These are phyloP conservation scores for Troilus luridus DNA, from an alignment of 2,888 invertebrate species.

Conservation along the genomic window DNA sequence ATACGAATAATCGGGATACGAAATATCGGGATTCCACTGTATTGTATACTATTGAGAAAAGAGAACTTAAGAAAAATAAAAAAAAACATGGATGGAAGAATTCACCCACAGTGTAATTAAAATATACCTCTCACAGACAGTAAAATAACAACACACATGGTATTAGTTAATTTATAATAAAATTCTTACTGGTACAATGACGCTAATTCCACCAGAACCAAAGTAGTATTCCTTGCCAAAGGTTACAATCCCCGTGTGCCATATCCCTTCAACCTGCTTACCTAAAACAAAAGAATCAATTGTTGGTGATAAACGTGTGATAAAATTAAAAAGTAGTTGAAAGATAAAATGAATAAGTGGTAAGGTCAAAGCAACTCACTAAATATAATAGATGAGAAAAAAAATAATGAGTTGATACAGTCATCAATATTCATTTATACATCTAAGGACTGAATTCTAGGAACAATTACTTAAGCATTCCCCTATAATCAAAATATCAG, in stretches of 20 bases:
- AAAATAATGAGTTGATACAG: neutral
- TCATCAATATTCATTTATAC: no score
- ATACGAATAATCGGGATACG: no score
- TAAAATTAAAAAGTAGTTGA: neutral
- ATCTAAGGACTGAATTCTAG: no score
- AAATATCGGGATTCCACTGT: no score
- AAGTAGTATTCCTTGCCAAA: constrained; percentile 91
- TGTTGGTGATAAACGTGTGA: neutral
- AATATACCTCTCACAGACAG: no score
- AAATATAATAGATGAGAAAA: neutral
- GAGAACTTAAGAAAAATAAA: no score
- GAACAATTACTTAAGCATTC: no score
- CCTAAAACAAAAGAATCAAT: constrained; percentile 72
- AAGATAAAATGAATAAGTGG: no score
- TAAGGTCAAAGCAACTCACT: neutral
- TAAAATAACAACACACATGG: no score
- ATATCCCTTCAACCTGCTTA: constrained; percentile 88
- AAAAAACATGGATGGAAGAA: no score
- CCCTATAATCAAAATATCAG: no score
- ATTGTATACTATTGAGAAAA: no score
- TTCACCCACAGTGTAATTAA: neutral
- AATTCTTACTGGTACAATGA: constrained; percentile 83
- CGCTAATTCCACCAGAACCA: constrained; percentile 84
- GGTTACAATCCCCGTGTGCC: constrained; percentile 94
- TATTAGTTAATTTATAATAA: neutral